Base-by-base conservation (phyloP, 2,113 vertebrate genomes). In the Otis tarda region DNA sequence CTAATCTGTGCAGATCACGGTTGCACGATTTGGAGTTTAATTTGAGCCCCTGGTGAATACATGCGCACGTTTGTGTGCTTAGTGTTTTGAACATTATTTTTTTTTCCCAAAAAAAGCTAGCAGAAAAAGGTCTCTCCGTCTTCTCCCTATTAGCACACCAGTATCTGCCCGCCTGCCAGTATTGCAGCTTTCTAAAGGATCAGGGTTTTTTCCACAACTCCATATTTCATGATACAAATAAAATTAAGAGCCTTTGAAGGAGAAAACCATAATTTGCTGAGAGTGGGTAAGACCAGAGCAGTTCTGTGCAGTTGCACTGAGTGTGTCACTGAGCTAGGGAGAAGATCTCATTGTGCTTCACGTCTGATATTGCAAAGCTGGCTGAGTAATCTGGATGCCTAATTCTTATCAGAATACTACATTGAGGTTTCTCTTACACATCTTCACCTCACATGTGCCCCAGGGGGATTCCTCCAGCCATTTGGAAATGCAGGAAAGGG, bases 1-100 rank as follows among this genome's bases (percentile, higher is more conserved):
- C 94, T 97, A 96, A 97, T 97, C 97, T 94, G 86, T 7, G 53
- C 69, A 85, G 96, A 97, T 96, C 96, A 95, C 31, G 5, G 84
- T 67, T 87, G 94, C 73, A 94, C 60, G 35, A 89, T 96, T 93
- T 94, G 81, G 90, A 95, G 92, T 97, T 95, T 93, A 96, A 95
- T 97, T 94, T 96, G 95, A 97, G 71, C 87, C 90, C 90, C 88
- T 3, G n/a, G 92, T 82, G 93, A 90, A 94, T 80, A 50, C 56
- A 78, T 49, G 56, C 20, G 9, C 73, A 70, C 12, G 0, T 91
- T 73, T 70, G 81, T 69, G 67, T 90, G 90, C 59, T 94, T 18
- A 35, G 87, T 33, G 81, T 33, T 93, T 91, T 56, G 27, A 91
- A 85, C 1, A 2, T n/a, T 37, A 39, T 60, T 43, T 86, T 53